phyloP scores from a whole-genome alignment of 2,113 vertebrate species.

The Delphinapterus leucas region DNA sequence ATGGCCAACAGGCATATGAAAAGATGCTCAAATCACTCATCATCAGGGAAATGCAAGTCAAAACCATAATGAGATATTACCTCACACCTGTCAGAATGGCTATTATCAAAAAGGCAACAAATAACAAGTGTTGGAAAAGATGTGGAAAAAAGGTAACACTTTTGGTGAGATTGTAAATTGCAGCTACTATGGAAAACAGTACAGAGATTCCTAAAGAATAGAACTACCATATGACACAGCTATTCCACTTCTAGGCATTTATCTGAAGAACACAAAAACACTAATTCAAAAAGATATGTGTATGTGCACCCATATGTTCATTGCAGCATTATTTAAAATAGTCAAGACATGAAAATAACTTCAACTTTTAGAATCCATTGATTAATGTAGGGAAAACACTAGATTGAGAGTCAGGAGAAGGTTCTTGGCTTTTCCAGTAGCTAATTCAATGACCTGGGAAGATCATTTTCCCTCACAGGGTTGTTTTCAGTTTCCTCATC shows the following conservation, averaged over 20 bases:
- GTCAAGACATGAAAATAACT: neutral
- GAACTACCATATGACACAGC: neutral
- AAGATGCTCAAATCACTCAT: neutral
- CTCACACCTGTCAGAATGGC: neutral
- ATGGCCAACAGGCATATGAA: neutral
- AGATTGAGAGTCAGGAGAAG: neutral
- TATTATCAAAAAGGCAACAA: neutral
- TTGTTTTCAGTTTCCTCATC: neutral
- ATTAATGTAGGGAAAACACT: neutral
- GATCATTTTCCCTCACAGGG: neutral
- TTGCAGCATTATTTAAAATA: neutral
- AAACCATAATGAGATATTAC: neutral
- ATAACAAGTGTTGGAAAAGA: neutral
- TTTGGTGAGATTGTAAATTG: neutral
- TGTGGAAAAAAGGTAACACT: neutral
- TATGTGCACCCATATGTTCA: neutral
- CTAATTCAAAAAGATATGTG: neutral
- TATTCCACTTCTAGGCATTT: neutral
- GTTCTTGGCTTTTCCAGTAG: neutral
- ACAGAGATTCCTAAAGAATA: neutral
- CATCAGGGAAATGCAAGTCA: neutral
- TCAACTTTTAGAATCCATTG: neutral
- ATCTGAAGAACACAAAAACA: neutral
- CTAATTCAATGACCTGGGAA: neutral
- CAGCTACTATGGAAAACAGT: neutral